phyloP scores from a whole-genome alignment of 2,888 invertebrate species.

The Congeria kusceri region DNA sequence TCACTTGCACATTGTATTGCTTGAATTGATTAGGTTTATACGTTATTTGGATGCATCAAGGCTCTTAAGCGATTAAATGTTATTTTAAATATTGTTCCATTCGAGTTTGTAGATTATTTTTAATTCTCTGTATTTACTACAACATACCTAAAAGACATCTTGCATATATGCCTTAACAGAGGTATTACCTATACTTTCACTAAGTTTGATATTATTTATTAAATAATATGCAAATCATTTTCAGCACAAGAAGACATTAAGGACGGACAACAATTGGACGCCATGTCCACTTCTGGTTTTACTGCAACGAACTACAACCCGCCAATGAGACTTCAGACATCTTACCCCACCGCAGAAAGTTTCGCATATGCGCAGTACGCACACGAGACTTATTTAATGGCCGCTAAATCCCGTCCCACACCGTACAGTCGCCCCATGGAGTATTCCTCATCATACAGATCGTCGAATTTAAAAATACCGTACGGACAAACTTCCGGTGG shows the following conservation, averaged over 20 bases:
- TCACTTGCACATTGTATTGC: too few relatives aligned
- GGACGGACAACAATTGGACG: conserved; percentile 46
- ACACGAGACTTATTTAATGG: conserved; percentile 78
- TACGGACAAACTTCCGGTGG: conserved; percentile 68
- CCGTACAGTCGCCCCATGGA: conserved; percentile 81
- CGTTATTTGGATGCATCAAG: too few relatives aligned
- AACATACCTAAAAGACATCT: too few relatives aligned
- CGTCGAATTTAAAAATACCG: conserved; percentile 79
- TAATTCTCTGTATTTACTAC: too few relatives aligned
- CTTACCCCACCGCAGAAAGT: conserved; percentile 72
- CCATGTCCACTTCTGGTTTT: conserved; percentile 59
- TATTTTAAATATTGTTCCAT: too few relatives aligned
- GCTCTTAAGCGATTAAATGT: too few relatives aligned
- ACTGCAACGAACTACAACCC: conserved; percentile 61
- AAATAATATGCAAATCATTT: conserved; percentile 2
- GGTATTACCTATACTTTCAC: too few relatives aligned
- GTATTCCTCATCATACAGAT: conserved; percentile 77
- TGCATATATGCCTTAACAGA: too few relatives aligned
- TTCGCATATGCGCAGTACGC: conserved; percentile 77
- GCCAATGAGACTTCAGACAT: conserved; percentile 65
- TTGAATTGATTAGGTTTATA: too few relatives aligned
- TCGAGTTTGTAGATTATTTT: too few relatives aligned
- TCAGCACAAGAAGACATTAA: conserved; percentile 56
- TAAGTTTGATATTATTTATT: too few relatives aligned
- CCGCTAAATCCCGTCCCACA: conserved; percentile 74